Evolutionary conservation across 2,797 vertebrate genomes (phyloP).

Genomic region (Propithecus deckenii): DNA sequence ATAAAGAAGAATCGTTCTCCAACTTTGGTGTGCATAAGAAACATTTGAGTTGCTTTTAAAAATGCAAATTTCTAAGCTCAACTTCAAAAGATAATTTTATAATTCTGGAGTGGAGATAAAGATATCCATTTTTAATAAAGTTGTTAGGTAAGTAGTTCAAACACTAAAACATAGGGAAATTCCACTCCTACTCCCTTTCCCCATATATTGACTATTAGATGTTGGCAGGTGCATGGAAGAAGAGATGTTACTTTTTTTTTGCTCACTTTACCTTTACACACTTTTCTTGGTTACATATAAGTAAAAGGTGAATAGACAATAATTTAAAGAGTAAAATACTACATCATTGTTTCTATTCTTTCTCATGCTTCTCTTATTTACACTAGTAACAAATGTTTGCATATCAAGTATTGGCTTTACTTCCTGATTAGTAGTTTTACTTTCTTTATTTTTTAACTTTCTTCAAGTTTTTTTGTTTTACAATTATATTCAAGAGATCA

Average conservation of each 20-base stretch:
- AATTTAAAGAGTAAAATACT: neutral
- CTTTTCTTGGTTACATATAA: neutral
- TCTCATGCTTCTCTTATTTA: neutral
- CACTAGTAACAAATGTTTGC: neutral
- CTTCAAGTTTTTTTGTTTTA: neutral
- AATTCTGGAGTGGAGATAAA: neutral
- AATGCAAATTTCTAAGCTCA: neutral
- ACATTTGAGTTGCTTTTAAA: neutral
- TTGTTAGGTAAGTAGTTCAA: neutral
- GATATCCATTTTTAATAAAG: neutral
- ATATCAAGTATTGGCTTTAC: neutral
- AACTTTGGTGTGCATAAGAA: neutral
- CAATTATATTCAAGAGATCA: neutral
- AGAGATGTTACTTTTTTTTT: neutral
- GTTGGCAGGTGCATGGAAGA: neutral
- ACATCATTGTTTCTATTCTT: neutral
- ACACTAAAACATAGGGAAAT: neutral
- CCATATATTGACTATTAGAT: neutral
- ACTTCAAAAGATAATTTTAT: neutral
- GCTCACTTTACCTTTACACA: neutral
- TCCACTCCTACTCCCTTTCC: accelerated
- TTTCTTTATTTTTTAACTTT: neutral
- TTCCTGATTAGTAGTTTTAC: neutral
- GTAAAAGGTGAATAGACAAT: neutral
- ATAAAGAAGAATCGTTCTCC: neutral